Base-by-base conservation (phyloP, 2,797 vertebrate genomes). In the Erpetoichthys calabaricus region DNA sequence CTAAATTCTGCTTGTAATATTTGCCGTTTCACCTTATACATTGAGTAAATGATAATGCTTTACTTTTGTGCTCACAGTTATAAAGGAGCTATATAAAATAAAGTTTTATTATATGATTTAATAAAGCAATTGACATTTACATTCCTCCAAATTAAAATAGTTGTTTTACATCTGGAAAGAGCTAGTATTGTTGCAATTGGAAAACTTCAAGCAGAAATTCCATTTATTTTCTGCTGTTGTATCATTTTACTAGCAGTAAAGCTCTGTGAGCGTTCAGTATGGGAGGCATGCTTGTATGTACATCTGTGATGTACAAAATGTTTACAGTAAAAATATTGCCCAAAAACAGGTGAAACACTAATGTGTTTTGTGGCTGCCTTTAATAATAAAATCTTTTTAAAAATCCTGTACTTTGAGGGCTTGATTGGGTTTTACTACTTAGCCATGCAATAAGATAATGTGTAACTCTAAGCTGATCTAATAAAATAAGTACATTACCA, bases 81-180 rank as follows among this genome's bases (percentile, higher is more conserved):
- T n/a, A 49, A 49, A 49, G n/a, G 7, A 7, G 7, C 47, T 49
- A 49, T n/a, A 7, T 49, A 7, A 49, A n/a, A 49, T 49, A 49
- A 49, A 25, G 25, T 25, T 25, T 25, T 25, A 25, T 25, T 25
- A 25, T 25, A 25, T 25, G 25, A 25, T 25, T 25, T 25, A 25
- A 25, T 25, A 25, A 25, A 25, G 25, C 25, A 25, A 25, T 25
- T 25, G 2, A 25, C 1, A 25, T 25, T 25, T 25, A 25, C 25
- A 25, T 25, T 25, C 56, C 56, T 60, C 45, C 59, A 70, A 75
- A 41, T 54, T 63, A 63, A 70, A 73, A 51, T n/a, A 9, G 5
- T 5, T 51, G 5, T 5, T 51, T 9, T 51, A 5, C 41, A 25
- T 9, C 50, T 81, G 77, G 76, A 77, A 82, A 80, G 78, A 67